phyloP scores from a whole-genome alignment of 2,888 invertebrate species.

The Argyresthia goedartella region DNA sequence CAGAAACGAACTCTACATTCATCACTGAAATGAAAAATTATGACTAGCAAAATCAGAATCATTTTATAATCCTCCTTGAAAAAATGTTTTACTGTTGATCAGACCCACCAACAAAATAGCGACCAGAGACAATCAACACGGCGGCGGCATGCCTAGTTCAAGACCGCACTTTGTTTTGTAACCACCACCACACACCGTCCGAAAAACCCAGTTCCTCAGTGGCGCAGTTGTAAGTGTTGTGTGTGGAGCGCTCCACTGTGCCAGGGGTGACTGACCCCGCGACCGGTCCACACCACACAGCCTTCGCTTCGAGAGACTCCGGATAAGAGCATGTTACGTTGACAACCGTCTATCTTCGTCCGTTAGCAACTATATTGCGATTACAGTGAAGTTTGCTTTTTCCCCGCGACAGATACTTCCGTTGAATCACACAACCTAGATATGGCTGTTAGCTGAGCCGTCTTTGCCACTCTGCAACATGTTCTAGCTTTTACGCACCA shows the following conservation, averaged over 20 bases:
- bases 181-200: background rate
- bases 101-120: no score
- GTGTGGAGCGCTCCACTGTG: background rate
- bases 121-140: background rate
- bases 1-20: no score
- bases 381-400: background rate
- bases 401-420: background rate
- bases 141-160: background rate
- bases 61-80: no score
- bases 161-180: background rate
- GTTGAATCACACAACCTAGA: no score
- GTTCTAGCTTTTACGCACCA: no score
- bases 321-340: background rate
- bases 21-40: no score
- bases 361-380: background rate
- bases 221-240: background rate
- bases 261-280: background rate
- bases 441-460: no score
- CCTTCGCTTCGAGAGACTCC: slow-evolving; percentile 1
- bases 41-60: no score
- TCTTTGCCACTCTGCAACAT: no score
- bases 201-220: slow-evolving; percentile 4
- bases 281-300: background rate
- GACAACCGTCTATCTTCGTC: slow-evolving; percentile 1
- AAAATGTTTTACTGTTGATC: no score